Conservation (phyloP, 1,140 invertebrate species). For the Portunus trituberculatus region DNA sequence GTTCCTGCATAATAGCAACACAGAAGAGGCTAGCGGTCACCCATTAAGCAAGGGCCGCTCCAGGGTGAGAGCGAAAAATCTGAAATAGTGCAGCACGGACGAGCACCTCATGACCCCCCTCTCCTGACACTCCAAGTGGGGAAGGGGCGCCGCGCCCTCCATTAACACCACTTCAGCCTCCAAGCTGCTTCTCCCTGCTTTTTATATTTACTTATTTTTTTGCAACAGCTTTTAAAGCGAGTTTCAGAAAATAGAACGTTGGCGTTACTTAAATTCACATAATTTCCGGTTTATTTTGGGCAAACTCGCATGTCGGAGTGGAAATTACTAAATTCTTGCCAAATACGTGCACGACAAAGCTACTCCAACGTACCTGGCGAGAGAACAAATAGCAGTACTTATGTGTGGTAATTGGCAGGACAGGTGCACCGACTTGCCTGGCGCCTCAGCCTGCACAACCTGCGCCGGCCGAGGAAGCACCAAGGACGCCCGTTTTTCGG, state of each 20-base stretch:
- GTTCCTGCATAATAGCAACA: too few species aligned
- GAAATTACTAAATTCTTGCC: too few species aligned
- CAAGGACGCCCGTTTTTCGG: neutral
- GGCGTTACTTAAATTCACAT: neutral
- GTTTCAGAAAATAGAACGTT: neutral
- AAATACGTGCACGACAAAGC: too few species aligned
- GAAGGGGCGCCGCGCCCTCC: neutral
- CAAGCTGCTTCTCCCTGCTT: neutral
- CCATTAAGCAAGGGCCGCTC: too few species aligned
- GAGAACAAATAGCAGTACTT: neutral
- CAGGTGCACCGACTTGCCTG: neutral
- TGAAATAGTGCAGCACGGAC: neutral
- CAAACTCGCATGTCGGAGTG: too few species aligned
- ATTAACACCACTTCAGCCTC: conserved; percentile 13
- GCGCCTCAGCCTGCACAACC: neutral
- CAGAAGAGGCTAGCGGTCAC: too few species aligned
- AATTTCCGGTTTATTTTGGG: neutral
- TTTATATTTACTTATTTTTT: neutral
- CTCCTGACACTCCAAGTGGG: neutral
- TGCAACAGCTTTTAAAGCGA: neutral
- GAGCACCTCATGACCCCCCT: neutral
- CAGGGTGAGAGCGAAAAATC: neutral
- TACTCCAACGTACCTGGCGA: too few species aligned
- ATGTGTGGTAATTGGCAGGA: neutral
- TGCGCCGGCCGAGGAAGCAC: neutral